Evolutionary conservation across 2,797 vertebrate species (phyloP), one percentile per base, ranked within the genome.

Genomic region (Cephalopachus bancanus): DNA sequence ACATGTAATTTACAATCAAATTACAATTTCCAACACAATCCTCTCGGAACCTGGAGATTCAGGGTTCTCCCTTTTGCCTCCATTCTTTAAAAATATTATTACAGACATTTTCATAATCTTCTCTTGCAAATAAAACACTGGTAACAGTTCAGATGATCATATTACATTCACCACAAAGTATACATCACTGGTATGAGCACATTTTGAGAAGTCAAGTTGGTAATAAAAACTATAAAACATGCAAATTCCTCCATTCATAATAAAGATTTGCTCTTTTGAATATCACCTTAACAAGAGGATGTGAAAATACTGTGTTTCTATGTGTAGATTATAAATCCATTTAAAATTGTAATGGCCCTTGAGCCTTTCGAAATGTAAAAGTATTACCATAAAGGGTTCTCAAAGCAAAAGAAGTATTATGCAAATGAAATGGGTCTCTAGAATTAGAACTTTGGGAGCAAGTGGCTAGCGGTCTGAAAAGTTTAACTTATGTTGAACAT

Each of bases 381-480:
- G 7, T 83, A 94, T 74, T 96, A 76, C 10, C 59, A 93, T 69
- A 97, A 76, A 94, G 28, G 19, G 16, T 74, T 93, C 60, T 91
- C 51, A 94, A 86, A 94, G 55, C n/a, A 74, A 94, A 93, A 93
- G 44, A 95, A 69, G 12, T 71, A 85, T 89, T 85, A 95, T 94
- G 53, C 28, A 97, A 94, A 96, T 94, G 37, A 92, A 96, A 83
- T 71, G 7, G 10, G 24, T 78, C 14, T 93, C 71, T 69, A 94
- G 76, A 95, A 96, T 72, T 94, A 79, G 57, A 96, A 94, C 59
- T 87, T 93, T 33, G 75, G 71, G 17, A 94, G 30, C 49, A 95
- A 16, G 65, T 95, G 44, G 14, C 19, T 89, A 85, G 55, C 30
- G 4, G 55, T 79, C 90, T 67, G 15, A 88, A 84, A 93, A 55